phyloP scores from a whole-genome alignment of 2,113 vertebrate species.

The Dromaius novaehollandiae region DNA sequence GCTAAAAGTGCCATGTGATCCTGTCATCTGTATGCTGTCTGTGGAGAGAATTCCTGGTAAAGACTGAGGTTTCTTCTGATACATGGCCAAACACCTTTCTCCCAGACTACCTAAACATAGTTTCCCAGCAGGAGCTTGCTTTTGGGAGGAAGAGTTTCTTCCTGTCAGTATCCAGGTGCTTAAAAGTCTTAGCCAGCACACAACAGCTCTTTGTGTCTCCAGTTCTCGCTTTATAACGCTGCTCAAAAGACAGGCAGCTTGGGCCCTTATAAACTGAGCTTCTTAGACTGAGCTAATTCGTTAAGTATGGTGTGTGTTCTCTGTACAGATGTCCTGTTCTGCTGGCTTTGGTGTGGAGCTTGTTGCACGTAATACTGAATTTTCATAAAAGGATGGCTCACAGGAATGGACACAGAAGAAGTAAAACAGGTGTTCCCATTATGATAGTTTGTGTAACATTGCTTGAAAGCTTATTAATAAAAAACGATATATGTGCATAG shows the following conservation, averaged over 20 bases:
- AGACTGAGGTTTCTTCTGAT: background rate
- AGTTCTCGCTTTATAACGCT: background rate
- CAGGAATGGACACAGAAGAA: background rate
- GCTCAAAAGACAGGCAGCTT: constrained; percentile 9
- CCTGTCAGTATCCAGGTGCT: background rate
- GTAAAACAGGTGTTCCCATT: constrained; percentile 36
- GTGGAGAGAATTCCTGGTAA: background rate
- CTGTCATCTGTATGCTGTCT: background rate
- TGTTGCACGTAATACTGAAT: background rate
- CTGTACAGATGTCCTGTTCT: constrained; percentile 34
- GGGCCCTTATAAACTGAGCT: background rate
- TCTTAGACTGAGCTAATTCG: constrained; percentile 35
- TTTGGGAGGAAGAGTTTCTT: constrained; percentile 12
- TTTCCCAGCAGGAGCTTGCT: background rate
- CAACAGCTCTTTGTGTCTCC: background rate
- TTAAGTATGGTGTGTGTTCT: constrained; percentile 7
- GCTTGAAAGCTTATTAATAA: constrained; percentile 26
- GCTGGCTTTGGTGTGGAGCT: constrained; percentile 11
- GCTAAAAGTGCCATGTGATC: background rate
- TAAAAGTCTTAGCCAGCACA: background rate
- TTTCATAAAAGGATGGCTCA: constrained; percentile 40
- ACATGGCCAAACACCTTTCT: background rate
- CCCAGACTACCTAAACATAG: background rate
- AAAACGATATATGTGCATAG: background rate
- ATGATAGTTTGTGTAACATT: background rate